Evolutionary conservation across 2,888 invertebrate genomes (phyloP).

Genomic region (Trisateles emortualis): DNA sequence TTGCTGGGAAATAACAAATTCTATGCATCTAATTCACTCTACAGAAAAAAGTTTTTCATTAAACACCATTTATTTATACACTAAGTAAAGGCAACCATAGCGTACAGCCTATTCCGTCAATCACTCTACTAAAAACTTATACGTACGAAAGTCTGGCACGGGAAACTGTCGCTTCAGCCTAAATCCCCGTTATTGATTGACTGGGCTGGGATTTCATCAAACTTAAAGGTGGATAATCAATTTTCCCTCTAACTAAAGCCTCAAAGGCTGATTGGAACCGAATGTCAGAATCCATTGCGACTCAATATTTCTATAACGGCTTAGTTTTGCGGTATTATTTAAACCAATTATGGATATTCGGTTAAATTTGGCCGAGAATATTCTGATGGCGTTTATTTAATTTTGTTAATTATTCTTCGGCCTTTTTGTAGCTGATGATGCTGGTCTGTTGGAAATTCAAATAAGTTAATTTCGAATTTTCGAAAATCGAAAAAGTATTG

Average conservation of each 20-base stretch:
- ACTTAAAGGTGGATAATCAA: slow-evolving; percentile 51
- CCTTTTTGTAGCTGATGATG: background rate
- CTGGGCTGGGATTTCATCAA: slow-evolving; percentile 43
- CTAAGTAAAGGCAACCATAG: background rate
- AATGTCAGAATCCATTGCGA: slow-evolving; percentile 39
- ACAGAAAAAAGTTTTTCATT: too few species aligned
- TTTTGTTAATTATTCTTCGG: background rate
- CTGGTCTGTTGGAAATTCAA: too few species aligned
- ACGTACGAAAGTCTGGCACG: background rate
- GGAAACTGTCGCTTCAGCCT: slow-evolving; percentile 24
- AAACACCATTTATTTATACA: background rate
- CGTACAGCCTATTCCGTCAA: background rate
- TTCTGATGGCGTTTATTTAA: background rate
- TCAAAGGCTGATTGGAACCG: slow-evolving; percentile 49
- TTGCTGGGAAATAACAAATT: too few species aligned
- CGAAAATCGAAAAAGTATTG: too few species aligned
- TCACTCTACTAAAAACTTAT: background rate
- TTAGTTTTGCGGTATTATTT: slow-evolving; percentile 22
- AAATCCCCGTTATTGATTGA: slow-evolving; percentile 38
- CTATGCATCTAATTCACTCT: too few species aligned
- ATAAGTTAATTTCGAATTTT: too few species aligned
- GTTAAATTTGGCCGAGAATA: slow-evolving; percentile 5
- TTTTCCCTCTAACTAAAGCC: slow-evolving; percentile 37
- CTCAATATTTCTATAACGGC: slow-evolving; percentile 39
- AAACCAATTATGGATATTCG: slow-evolving; percentile 18